Evolutionary conservation across 1,140 invertebrate genomes (phyloP).

Genomic region (Octopus sinensis): DNA sequence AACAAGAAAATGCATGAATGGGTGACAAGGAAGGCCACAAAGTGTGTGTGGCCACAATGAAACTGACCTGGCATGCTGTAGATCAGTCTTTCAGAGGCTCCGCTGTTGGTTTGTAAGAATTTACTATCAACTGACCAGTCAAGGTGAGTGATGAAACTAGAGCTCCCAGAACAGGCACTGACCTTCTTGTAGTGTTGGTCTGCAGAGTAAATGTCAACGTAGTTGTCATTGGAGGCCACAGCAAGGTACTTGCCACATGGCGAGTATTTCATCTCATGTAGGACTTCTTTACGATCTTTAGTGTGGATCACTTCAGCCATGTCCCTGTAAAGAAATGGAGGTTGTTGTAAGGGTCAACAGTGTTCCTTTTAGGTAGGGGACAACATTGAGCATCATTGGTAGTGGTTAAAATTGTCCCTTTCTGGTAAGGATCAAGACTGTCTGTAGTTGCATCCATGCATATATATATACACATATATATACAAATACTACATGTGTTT

Average conservation of each 20-base stretch:
- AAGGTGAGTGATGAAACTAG: constrained; percentile 57
- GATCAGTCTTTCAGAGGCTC: constrained; percentile 52
- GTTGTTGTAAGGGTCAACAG: background rate
- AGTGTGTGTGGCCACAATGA: background rate
- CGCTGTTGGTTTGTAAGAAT: constrained; percentile 56
- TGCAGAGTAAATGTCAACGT: constrained; percentile 55
- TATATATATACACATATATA: too few species aligned
- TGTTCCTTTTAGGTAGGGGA: background rate
- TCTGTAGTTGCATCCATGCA: too few species aligned
- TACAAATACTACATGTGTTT: too few species aligned
- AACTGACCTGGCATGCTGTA: constrained; percentile 53
- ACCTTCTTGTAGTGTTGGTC: constrained; percentile 53
- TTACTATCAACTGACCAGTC: constrained; percentile 58
- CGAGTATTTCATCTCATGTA: constrained; percentile 58
- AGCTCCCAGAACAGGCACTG: constrained; percentile 51
- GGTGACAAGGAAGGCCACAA: too few species aligned
- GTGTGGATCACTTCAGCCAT: constrained; percentile 52
- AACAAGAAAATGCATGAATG: too few species aligned
- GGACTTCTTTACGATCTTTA: constrained; percentile 56
- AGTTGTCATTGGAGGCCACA: constrained; percentile 57
- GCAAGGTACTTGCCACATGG: constrained; percentile 55
- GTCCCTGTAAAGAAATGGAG: constrained; percentile 41
- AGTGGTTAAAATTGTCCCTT: too few species aligned
- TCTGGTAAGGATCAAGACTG: too few species aligned
- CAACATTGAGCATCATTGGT: too few species aligned